These are phyloP conservation scores for Xylota sylvarum DNA, from an alignment of 2,888 invertebrate species.

Conservation along the genomic window DNA sequence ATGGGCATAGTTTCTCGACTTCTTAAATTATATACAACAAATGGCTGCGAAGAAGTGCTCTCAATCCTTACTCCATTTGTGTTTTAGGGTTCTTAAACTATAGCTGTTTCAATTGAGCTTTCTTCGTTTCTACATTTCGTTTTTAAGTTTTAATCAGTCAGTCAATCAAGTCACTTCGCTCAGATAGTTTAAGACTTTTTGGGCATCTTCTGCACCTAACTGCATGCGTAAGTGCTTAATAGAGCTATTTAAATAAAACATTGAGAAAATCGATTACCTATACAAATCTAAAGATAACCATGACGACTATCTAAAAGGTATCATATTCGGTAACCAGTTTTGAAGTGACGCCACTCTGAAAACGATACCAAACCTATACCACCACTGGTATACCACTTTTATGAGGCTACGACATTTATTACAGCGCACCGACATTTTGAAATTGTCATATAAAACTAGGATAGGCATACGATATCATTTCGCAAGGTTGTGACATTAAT, in stretches of 20 bases:
- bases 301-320: neutral
- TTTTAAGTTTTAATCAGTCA: no score
- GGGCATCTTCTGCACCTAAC: no score
- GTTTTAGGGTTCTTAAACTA: no score
- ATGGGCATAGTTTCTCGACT: no score
- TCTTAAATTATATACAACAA: no score
- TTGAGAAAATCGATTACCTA: neutral
- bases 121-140: no score
- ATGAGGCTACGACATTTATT: neutral
- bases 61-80: no score
- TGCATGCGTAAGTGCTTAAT: no score
- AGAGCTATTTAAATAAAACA: neutral
- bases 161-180: no score
- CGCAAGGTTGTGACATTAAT: neutral
- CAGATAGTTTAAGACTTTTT: no score
- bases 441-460: neutral
- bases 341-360: neutral
- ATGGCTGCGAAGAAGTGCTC: no score
- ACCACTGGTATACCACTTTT: neutral
- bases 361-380: neutral
- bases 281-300: neutral
- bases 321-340: neutral
- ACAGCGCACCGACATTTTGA: slow-evolving; percentile 15
- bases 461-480: neutral
- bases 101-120: no score